These are phyloP conservation scores for Deroplatys truncata DNA, from an alignment of 2,888 invertebrate species.

Conservation along the genomic window DNA sequence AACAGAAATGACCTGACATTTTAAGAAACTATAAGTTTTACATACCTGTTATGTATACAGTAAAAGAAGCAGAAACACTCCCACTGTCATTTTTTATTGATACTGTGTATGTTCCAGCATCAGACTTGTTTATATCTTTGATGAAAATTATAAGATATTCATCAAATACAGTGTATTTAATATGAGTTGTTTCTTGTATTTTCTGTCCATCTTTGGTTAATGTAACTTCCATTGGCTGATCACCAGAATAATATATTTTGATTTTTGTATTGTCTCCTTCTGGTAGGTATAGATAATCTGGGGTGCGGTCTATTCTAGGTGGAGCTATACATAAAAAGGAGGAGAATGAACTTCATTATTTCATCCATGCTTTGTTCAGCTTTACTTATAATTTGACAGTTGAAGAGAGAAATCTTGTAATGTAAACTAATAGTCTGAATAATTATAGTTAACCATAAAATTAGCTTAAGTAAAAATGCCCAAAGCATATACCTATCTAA, in stretches of 20 bases:
- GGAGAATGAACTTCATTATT: too few relatives aligned
- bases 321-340: slow-evolving; percentile 58
- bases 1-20: too few relatives aligned
- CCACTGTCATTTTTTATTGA: slow-evolving; percentile 91
- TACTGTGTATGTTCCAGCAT: slow-evolving; percentile 85
- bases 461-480: too few relatives aligned
- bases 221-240: slow-evolving; percentile 88
- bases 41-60: slow-evolving; percentile 75
- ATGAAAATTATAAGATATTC: slow-evolving; percentile 95
- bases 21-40: neutral
- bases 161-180: slow-evolving; percentile 91
- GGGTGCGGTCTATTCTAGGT: slow-evolving; percentile 86
- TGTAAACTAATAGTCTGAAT: too few relatives aligned
- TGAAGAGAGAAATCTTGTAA: too few relatives aligned
- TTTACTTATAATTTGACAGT: too few relatives aligned
- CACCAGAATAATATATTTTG: slow-evolving; percentile 94
- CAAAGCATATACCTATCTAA: too few relatives aligned
- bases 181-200: slow-evolving; percentile 69
- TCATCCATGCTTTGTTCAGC: too few relatives aligned
- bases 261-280: slow-evolving; percentile 96
- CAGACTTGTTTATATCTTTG: slow-evolving; percentile 83
- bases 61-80: slow-evolving; percentile 75
- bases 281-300: slow-evolving; percentile 82
- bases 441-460: neutral
- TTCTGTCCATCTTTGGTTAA: slow-evolving; percentile 79